Conservation (phyloP, 2,797 vertebrate species). For the Chelon auratus region DNA sequence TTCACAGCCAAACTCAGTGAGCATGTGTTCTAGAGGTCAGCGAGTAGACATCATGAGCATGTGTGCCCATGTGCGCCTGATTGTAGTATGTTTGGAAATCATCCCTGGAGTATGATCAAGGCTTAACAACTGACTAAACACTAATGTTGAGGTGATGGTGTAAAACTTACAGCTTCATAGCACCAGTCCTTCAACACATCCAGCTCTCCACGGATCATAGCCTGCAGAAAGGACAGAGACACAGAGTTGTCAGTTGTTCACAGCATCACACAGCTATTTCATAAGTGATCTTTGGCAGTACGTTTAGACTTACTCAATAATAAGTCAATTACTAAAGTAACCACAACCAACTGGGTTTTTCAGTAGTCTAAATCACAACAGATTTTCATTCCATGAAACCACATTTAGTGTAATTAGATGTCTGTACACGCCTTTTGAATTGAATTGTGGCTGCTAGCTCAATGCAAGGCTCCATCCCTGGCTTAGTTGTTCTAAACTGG, state of each 20-base stretch:
- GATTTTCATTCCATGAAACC: background rate
- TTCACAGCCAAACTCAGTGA: too few species aligned
- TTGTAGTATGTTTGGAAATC: background rate
- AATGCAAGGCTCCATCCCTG: background rate
- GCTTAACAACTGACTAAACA: background rate
- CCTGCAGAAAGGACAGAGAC: conserved; percentile 75
- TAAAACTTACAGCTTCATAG: conserved; percentile 92
- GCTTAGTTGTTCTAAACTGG: background rate
- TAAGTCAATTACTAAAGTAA: background rate
- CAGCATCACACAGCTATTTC: background rate
- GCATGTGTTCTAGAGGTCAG: too few species aligned
- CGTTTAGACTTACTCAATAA: background rate
- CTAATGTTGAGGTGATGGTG: background rate
- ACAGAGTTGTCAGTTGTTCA: background rate
- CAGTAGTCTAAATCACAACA: background rate
- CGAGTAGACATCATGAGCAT: too few species aligned
- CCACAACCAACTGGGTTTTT: background rate
- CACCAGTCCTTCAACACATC: conserved; percentile 96
- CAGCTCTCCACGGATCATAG: conserved; percentile 92
- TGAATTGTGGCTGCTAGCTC: background rate
- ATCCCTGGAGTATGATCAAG: background rate
- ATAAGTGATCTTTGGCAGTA: background rate
- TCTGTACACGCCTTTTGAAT: background rate
- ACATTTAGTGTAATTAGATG: background rate
- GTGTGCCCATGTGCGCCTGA: too few species aligned